Base-by-base conservation (phyloP, 2,888 invertebrate genomes). In the Aquatica leii region DNA sequence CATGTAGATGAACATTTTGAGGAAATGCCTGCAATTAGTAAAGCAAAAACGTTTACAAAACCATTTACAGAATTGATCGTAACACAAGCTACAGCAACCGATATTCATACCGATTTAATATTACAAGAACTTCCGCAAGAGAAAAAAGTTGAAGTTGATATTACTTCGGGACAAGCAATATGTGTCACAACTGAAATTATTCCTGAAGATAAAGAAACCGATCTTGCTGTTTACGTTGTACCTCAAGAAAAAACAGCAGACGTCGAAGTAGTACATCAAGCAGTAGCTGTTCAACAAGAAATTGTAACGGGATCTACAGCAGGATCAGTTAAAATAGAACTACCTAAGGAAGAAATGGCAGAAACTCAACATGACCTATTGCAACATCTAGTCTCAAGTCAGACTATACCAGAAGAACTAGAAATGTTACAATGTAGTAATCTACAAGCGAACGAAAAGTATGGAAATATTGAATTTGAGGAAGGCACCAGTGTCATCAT, bases 401-500 rank as follows among this genome's bases (percentile, higher is more conserved):
- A 86, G 75, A 78, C 83, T 35, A 80, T 79, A 0, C 62, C 78
- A 17, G 84, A 83, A 14, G 87, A 88, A 73, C 85, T 83, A 68
- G 86, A 88, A 80, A 80, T 84, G 2, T 74, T 79, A 43, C 80
- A 84, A 57, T 67, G 70, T n/a, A 73, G 73, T 37, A 80, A 82
- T 57, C 66, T 82, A 6, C 81, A 79, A 72, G 87, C 86, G 11
- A 87, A 85, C 64, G 78, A 78, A 61, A 90, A 89, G 74, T 80
- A 77, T 18, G 84, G 83, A 5, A 80, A 83, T 56, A 73, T 86
- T 24, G 83, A 73, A 24, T 86, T 85, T 78, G 84, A 81, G 76
- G 86, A 83, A 83, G 85, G 80, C 73, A 85, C 88, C 81, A 78
- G 88, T 69, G 69, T 92, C 48, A 85, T 85, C 73, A 81, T 91